A percentile compares a stretch with the other conserved stretches of the same genome.
phyloP scores from a whole-genome alignment of 2,888 invertebrate genomes.

The Spodoptera picta region DNA sequence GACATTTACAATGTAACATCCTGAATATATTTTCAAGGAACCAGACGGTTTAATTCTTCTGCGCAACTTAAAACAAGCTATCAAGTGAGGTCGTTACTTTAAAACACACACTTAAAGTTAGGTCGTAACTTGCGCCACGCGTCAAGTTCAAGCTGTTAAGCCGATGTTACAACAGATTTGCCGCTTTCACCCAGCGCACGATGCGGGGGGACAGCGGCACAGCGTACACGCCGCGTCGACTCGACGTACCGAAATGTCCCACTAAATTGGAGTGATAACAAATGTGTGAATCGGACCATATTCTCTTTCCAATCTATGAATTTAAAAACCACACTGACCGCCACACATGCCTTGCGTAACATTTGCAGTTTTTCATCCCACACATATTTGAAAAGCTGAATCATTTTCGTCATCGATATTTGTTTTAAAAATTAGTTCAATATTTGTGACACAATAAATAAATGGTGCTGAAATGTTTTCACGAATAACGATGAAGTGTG shows the following conservation, averaged over 20 bases:
- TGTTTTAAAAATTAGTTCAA: slow-evolving; percentile 44
- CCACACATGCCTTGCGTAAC: slow-evolving; percentile 2
- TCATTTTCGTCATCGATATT: slow-evolving; percentile 37
- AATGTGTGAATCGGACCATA: slow-evolving; percentile 54
- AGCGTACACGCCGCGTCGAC: slow-evolving; percentile 19
- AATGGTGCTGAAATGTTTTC: slow-evolving; percentile 15
- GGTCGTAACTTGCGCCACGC: slow-evolving; percentile 58
- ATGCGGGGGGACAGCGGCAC: slow-evolving; percentile 66
- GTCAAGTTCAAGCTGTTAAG: slow-evolving; percentile 76
- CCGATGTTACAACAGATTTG: slow-evolving; percentile 86
- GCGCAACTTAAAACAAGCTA: slow-evolving; percentile 33
- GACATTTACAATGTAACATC: slow-evolving; percentile 5
- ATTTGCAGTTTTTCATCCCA: slow-evolving; percentile 3
- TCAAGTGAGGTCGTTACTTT: slow-evolving; percentile 45
- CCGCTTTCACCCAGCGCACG: slow-evolving; percentile 71
- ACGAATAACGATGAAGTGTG: slow-evolving; percentile 33
- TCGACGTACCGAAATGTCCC: slow-evolving; percentile 46
- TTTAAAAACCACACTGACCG: slow-evolving; percentile 39
- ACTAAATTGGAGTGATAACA: slow-evolving; percentile 63
- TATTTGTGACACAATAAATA: slow-evolving; percentile 38
- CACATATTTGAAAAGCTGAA: slow-evolving; percentile 37
- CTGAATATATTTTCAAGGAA: slow-evolving; percentile 25
- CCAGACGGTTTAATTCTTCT: slow-evolving; percentile 32
- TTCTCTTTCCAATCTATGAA: slow-evolving; percentile 40
- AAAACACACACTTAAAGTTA: slow-evolving; percentile 37